Evolutionary conservation across 2,113 vertebrate genomes (phyloP).

Genomic region (Astur gentilis): DNA sequence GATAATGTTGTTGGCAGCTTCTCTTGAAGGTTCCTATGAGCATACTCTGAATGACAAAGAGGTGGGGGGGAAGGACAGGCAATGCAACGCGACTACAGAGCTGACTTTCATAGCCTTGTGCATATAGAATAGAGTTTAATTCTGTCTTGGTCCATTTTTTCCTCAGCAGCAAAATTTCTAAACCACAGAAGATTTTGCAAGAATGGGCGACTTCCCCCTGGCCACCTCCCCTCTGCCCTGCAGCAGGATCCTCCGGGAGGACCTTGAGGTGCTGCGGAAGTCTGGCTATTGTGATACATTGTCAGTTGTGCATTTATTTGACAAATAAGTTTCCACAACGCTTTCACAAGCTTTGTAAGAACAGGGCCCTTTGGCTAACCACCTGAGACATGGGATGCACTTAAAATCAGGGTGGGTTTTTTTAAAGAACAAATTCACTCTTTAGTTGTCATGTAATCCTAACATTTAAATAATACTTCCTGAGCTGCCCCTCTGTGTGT

Average conservation of each 20-base stretch:
- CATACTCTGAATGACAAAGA: conserved; percentile 23
- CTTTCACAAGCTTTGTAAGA: neutral
- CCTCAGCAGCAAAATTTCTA: neutral
- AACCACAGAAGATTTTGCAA: neutral
- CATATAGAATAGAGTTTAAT: neutral
- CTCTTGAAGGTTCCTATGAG: neutral
- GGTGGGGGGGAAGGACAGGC: neutral
- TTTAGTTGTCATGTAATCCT: neutral
- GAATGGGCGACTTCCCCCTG: rapidly evolving
- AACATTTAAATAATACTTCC: neutral
- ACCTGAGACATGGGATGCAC: neutral
- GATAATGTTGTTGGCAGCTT: conserved; percentile 29
- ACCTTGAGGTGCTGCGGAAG: neutral
- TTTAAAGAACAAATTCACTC: neutral
- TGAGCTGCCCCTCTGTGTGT: neutral
- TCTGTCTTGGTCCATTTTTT: neutral
- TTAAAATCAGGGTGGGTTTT: neutral
- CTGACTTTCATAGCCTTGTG: neutral
- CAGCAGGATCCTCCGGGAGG: neutral
- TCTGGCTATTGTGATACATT: neutral
- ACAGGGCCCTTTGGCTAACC: neutral
- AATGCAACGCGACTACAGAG: neutral
- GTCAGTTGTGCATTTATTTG: neutral
- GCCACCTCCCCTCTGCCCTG: neutral
- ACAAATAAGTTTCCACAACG: neutral